Evolutionary conservation across 2,888 invertebrate species (phyloP).

Genomic region (Sycophila texana): DNA sequence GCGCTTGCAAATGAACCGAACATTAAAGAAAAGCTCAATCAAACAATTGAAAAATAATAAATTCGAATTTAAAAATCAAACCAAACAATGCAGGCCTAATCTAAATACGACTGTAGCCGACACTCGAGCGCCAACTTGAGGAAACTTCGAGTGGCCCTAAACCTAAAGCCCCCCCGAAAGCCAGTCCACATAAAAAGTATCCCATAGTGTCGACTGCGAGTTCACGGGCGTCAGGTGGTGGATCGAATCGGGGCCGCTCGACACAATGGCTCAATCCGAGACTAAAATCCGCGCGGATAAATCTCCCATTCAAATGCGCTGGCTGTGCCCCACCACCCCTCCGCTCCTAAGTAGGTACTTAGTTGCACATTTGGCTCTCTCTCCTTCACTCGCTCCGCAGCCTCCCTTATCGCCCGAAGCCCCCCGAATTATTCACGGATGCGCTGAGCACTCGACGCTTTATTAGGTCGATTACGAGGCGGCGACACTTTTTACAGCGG

Average conservation of each 20-base stretch:
- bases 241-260: slow-evolving; percentile 59
- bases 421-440: too few species aligned
- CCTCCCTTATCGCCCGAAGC: too few species aligned
- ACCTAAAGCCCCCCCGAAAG: not conserved
- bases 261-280: slow-evolving; percentile 73
- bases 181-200: not conserved
- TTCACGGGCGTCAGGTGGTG: slow-evolving; percentile 68
- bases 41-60: not conserved
- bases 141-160: not conserved
- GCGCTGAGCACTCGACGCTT: not conserved
- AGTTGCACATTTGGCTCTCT: slow-evolving; percentile 73
- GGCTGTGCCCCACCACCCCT: slow-evolving; percentile 64
- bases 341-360: slow-evolving; percentile 73
- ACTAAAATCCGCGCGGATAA: slow-evolving; percentile 70
- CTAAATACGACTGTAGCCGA: not conserved
- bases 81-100: not conserved
- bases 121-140: not conserved
- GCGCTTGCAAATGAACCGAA: too few species aligned
- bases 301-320: slow-evolving; percentile 74
- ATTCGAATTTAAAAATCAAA: not conserved
- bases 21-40: not conserved
- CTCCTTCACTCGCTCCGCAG: too few species aligned
- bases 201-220: slow-evolving; percentile 16
- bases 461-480: slow-evolving; percentile 52
- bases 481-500: not conserved